These are phyloP conservation scores for Phaonia tiefii DNA, from an alignment of 2,888 invertebrate species.

Conservation along the genomic window DNA sequence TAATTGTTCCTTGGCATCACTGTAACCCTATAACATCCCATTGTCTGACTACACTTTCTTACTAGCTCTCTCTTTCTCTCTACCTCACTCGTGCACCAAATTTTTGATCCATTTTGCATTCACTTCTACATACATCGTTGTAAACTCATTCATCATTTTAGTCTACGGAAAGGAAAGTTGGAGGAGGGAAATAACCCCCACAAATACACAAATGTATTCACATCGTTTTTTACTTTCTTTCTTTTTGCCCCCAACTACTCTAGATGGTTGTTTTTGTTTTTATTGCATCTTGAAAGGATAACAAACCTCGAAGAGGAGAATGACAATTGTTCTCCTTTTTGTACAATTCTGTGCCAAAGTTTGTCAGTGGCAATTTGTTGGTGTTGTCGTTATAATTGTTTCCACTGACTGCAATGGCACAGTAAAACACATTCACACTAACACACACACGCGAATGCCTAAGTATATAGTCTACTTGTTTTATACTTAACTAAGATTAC, in stretches of 20 bases:
- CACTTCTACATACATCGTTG: background rate
- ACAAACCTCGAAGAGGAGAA: constrained; percentile 5
- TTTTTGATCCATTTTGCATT: background rate
- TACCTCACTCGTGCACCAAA: background rate
- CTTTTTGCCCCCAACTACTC: background rate
- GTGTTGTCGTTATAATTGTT: constrained; percentile 4
- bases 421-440: background rate
- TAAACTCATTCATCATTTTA: constrained; percentile 44
- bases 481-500: constrained; percentile 4
- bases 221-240: background rate
- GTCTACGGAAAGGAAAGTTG: background rate
- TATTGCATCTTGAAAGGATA: background rate
- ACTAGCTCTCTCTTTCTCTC: background rate
- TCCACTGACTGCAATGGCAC: background rate
- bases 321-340: constrained; percentile 3
- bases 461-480: background rate
- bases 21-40: background rate
- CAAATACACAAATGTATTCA: background rate
- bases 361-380: background rate
- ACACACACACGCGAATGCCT: background rate
- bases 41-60: no score
- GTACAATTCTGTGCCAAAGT: background rate
- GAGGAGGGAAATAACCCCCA: constrained; percentile 16
- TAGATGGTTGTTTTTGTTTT: background rate
- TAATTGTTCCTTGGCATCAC: no score